Evolutionary conservation across 1,140 invertebrate species (phyloP).

Genomic region (Yoshiicerus persimilis): DNA sequence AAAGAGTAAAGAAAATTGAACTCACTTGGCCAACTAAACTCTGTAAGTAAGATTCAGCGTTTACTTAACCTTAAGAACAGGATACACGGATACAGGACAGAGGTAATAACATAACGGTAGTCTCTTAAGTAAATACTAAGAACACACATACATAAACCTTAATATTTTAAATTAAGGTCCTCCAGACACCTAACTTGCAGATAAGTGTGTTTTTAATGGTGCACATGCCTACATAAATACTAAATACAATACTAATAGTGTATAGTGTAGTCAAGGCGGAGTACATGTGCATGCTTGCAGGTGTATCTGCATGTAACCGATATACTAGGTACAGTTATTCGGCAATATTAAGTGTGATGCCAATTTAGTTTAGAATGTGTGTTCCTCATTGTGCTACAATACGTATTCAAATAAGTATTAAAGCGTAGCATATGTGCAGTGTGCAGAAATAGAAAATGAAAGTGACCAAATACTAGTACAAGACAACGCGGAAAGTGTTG

Average conservation of each 20-base stretch:
- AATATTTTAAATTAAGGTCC: not conserved
- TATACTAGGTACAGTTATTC: not conserved
- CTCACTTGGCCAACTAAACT: not conserved
- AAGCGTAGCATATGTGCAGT: not conserved
- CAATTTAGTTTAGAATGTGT: not conserved
- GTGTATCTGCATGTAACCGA: not conserved
- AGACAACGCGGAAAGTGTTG: constrained; percentile 11
- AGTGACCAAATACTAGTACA: constrained; percentile 11
- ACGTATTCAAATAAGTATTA: not conserved
- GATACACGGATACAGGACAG: not conserved
- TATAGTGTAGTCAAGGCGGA: too few species aligned
- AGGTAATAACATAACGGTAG: not conserved
- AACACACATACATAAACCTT: not conserved
- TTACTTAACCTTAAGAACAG: not conserved
- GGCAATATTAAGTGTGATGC: not conserved
- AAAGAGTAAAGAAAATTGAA: not conserved
- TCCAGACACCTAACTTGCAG: not conserved
- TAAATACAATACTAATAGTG: too few species aligned
- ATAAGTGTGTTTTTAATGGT: too few species aligned
- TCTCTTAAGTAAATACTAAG: not conserved
- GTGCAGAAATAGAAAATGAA: constrained; percentile 18
- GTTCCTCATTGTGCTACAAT: not conserved
- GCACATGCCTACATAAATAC: too few species aligned
- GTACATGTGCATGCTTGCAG: too few species aligned
- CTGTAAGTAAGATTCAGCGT: not conserved